Evolutionary conservation across 2,888 invertebrate species (phyloP).

Genomic region (Habrosyne pyritoides): DNA sequence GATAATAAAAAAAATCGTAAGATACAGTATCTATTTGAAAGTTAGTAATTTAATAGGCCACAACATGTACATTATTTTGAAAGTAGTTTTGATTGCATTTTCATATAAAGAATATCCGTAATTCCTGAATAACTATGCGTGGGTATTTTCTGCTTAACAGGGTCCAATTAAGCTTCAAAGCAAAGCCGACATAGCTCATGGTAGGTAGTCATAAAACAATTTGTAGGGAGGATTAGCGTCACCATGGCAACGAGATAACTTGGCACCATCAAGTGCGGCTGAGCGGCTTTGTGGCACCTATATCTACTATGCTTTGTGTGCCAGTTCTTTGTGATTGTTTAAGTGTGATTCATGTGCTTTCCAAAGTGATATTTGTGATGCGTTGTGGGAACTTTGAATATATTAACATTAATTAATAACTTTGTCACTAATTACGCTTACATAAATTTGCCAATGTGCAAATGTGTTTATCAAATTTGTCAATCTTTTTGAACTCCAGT

Average conservation of each 20-base stretch:
- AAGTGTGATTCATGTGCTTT: neutral
- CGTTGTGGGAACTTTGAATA: neutral
- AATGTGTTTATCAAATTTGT: no score
- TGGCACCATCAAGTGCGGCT: conserved; percentile 10
- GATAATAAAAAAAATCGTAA: no score
- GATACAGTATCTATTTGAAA: no score
- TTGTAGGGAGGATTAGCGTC: conserved; percentile 38
- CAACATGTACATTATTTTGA: no score
- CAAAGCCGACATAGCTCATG: neutral
- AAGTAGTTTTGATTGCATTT: no score
- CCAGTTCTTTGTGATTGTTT: neutral
- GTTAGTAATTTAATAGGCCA: no score
- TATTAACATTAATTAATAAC: neutral
- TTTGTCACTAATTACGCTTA: no score
- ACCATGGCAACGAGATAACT: conserved; percentile 45
- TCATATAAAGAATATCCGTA: no score
- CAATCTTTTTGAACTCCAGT: no score
- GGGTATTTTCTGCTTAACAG: no score
- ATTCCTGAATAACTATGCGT: no score
- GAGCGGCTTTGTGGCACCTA: neutral
- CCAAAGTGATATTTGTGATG: neutral
- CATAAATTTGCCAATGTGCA: no score
- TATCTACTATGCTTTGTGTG: neutral
- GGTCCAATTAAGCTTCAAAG: neutral
- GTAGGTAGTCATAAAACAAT: neutral